Evolutionary conservation across 2,113 vertebrate genomes (phyloP), one percentile per base, ranked within the genome.

Genomic region (Typhlomys cinereus): DNA sequence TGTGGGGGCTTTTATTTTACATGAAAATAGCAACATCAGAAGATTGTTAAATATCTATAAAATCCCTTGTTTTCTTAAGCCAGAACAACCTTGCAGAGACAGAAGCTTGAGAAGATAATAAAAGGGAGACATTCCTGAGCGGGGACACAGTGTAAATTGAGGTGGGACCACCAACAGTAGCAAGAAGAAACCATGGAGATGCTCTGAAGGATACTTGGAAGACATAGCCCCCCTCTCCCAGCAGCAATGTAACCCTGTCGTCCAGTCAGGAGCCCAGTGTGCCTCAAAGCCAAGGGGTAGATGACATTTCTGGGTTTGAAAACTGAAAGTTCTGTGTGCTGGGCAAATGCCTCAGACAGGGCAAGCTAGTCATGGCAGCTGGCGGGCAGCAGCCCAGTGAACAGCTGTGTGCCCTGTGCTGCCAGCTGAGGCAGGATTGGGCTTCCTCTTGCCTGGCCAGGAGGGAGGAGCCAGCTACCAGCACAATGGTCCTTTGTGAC

Each of bases 121-220:
- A 21, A 85, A 75, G 8, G n/a, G 31, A 76, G 44, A 34, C 4
- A 7, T 14, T 57, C 48, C 57, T n/a, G 7, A 23, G 25, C 10
- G 20, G 31, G 15, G 50, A 36, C 27, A 44, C 7, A 12, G 46
- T 7, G 17, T 46, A 14, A 66, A 36, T 25, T 52, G n/a, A n/a
- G 8, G 52, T 27, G 46, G 57, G 48, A 34, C 46, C 67, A 34
- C 36, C 76, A 39, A 4, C 1, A 0, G 34, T 18, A 29, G 44
- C 11, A 61, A 50, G 17, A n/a, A 13, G 57, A 46, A 34, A 5
- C n/a, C 12, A 5, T 0, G 0, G 57, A 4, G 25, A 54, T 2
- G 5, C 27, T 4, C 18, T 25, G 13, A n/a, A 74, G 57, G 13
- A 15, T 36, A 14, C 27, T 4, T 11, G 52, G 73, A 4, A 21